phyloP scores from a whole-genome alignment of 2,888 invertebrate species.

The Xestia sexstrigata region DNA sequence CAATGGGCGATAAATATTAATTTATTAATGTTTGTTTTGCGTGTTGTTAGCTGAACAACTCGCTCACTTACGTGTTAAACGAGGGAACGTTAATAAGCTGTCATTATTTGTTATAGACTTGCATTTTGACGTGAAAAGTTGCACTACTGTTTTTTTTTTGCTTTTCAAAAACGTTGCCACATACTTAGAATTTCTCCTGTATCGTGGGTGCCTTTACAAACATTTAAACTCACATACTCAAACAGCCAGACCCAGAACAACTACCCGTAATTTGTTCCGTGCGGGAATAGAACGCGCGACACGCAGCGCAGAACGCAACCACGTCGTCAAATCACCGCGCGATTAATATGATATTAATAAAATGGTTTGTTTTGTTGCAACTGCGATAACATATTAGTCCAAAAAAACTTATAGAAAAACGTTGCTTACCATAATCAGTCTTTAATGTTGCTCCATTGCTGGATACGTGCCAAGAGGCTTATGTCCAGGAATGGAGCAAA shows the following conservation, averaged over 20 bases:
- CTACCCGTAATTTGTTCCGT: too few species aligned
- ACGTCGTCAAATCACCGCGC: too few species aligned
- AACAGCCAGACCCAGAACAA: too few species aligned
- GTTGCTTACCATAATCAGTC: not conserved
- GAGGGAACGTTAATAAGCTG: conserved; percentile 19
- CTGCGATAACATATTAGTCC: not conserved
- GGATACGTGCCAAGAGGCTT: too few species aligned
- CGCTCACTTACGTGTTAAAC: conserved; percentile 19
- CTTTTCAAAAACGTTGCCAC: too few species aligned
- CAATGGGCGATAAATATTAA: conserved; percentile 49
- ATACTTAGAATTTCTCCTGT: too few species aligned
- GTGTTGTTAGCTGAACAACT: conserved; percentile 33
- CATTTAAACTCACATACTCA: too few species aligned
- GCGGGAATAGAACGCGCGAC: too few species aligned
- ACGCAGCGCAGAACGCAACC: too few species aligned
- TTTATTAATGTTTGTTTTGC: conserved; percentile 60
- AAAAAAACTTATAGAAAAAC: not conserved
- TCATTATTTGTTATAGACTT: conserved; percentile 18
- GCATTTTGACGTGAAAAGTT: conserved; percentile 13
- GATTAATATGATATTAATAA: not conserved
- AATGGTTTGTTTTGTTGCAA: not conserved
- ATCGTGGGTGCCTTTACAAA: too few species aligned
- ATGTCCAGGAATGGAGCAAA: too few species aligned
- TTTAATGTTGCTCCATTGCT: not conserved
- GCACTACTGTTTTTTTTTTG: too few species aligned